A percentile compares a stretch with the other conserved stretches of the same genome.
Conservation (phyloP, 1,140 invertebrate species). For the Euglossa dilemma region DNA sequence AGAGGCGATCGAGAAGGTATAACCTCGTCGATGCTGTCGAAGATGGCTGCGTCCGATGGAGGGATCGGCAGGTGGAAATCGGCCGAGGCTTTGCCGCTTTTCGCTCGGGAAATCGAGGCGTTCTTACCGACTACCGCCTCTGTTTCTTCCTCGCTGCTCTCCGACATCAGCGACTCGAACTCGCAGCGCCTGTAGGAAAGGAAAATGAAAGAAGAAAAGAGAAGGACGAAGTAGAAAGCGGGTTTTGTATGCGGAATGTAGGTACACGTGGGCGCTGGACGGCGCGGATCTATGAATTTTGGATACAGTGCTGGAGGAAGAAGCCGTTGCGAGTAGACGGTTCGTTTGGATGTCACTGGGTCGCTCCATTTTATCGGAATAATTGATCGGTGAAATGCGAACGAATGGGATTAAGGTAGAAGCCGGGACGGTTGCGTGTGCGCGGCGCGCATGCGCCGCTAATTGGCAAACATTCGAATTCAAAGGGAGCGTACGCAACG, state of each 20-base stretch:
- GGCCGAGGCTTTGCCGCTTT: not conserved
- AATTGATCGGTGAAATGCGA: not conserved
- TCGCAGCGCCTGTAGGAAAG: conserved; percentile 31
- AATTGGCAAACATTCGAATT: not conserved
- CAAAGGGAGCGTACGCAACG: no score
- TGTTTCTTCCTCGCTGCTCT: conserved; percentile 61
- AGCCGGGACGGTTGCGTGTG: not conserved
- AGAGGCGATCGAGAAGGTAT: no score
- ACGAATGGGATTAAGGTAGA: no score
- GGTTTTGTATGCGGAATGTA: not conserved
- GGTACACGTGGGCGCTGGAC: not conserved
- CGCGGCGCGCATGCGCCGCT: not conserved
- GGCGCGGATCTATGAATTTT: not conserved
- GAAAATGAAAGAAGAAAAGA: not conserved
- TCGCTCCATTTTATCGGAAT: not conserved
- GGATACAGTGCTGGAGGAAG: not conserved
- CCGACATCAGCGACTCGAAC: conserved; percentile 61
- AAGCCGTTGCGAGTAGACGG: not conserved
- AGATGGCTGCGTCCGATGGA: not conserved
- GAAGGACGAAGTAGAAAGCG: not conserved
- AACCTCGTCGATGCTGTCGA: conserved; percentile 47
- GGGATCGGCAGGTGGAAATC: no score
- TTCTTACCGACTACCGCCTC: not conserved
- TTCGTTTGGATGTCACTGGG: not conserved
- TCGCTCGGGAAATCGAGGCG: not conserved